A percentile compares a stretch with the other conserved stretches of the same genome.
These are phyloP conservation scores for Jacana jacana DNA, from an alignment of 2,113 vertebrate species.

Conservation along the genomic window DNA sequence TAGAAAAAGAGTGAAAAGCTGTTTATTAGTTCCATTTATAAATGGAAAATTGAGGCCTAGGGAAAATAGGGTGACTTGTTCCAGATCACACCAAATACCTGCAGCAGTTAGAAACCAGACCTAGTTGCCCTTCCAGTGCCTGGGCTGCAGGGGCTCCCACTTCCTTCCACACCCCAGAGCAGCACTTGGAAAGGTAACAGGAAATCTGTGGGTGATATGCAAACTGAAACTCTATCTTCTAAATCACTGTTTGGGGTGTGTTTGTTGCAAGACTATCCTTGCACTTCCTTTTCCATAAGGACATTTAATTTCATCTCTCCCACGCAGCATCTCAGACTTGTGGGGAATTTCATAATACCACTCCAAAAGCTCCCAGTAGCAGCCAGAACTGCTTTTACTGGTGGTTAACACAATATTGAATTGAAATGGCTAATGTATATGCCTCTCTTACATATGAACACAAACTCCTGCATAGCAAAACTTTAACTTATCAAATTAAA, in stretches of 20 bases:
- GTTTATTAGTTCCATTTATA: neutral
- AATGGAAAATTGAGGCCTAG: neutral
- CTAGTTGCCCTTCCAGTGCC: neutral
- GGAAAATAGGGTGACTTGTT: neutral
- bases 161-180: neutral
- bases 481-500: conserved; percentile 41
- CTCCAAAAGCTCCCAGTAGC: neutral
- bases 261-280: neutral
- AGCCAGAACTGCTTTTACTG: neutral
- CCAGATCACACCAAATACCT: neutral
- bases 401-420: neutral
- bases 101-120: neutral
- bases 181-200: neutral
- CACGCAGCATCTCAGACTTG: neutral
- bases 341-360: neutral
- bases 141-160: neutral
- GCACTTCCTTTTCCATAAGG: neutral
- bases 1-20: neutral
- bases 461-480: neutral
- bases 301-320: neutral
- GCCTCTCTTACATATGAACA: neutral
- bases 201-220: neutral
- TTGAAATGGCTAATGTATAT: neutral
- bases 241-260: neutral
- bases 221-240: neutral